Evolutionary conservation across 2,888 invertebrate genomes (phyloP).

Genomic region (Drosophila pegasa): DNA sequence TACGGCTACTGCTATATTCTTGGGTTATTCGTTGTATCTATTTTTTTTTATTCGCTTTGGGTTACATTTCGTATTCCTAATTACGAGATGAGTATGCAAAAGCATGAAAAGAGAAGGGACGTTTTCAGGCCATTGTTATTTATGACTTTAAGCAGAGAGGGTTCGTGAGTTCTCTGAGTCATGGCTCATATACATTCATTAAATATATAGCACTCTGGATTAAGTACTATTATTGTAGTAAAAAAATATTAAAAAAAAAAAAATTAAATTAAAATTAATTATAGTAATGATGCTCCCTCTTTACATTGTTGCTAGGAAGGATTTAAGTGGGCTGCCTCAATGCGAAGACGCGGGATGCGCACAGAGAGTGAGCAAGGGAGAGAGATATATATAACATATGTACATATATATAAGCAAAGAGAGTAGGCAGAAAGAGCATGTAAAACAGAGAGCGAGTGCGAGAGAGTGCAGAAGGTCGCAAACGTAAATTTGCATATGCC

Average conservation of each 20-base stretch:
- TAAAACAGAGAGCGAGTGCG: neutral
- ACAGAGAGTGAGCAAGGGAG: neutral
- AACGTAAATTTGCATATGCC: slow-evolving; percentile 58
- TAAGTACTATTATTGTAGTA: neutral
- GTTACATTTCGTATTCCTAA: slow-evolving; percentile 33
- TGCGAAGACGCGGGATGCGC: neutral
- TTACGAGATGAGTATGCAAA: slow-evolving; percentile 42
- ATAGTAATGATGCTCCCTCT: neutral
- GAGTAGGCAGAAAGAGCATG: neutral
- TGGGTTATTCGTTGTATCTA: slow-evolving; percentile 8
- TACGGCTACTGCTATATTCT: slow-evolving; percentile 6
- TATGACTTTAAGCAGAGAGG: slow-evolving; percentile 11
- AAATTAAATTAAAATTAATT: neutral
- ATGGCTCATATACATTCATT: slow-evolving; percentile 1
- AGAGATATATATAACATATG: neutral
- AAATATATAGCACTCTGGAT: neutral
- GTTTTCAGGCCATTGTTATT: slow-evolving; percentile 42
- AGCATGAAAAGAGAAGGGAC: slow-evolving; percentile 37
- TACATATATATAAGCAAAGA: neutral
- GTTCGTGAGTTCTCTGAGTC: slow-evolving; percentile 13
- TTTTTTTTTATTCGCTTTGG: slow-evolving; percentile 26
- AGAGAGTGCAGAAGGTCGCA: slow-evolving; percentile 46
- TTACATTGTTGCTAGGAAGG: neutral
- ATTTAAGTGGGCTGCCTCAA: neutral
- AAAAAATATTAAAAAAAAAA: neutral